Conservation (phyloP, 2,888 invertebrate species). For the Sminthurinus aureus region DNA sequence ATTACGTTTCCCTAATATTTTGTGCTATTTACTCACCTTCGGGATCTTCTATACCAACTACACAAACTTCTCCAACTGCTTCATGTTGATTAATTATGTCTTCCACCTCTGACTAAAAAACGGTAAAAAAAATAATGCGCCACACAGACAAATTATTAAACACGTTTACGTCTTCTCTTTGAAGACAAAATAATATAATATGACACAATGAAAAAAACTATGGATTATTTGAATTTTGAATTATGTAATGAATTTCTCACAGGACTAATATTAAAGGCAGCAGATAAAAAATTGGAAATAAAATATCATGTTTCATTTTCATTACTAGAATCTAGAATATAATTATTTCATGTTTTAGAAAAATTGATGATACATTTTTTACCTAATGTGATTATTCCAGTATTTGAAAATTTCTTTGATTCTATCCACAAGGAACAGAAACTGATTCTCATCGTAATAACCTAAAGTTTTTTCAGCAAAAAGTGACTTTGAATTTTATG, state of each 20-base stretch:
- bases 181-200: too few relatives aligned
- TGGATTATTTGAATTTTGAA: neutral
- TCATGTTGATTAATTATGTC: constrained; percentile 51
- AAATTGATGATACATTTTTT: too few relatives aligned
- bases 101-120: constrained; percentile 58
- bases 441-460: constrained; percentile 53
- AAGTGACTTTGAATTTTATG: neutral
- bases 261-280: too few relatives aligned
- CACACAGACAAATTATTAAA: neutral
- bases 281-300: neutral
- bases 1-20: too few relatives aligned
- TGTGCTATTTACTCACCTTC: constrained; percentile 35
- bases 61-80: constrained; percentile 53
- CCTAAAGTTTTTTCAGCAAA: constrained; percentile 39
- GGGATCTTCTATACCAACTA: constrained; percentile 54
- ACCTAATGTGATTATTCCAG: constrained; percentile 52
- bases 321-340: too few relatives aligned
- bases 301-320: neutral
- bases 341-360: too few relatives aligned
- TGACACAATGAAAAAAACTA: neutral
- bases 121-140: constrained; percentile 17
- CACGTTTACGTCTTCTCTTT: too few relatives aligned
- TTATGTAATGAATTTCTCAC: too few relatives aligned
- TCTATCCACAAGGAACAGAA: constrained; percentile 53
- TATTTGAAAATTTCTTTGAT: constrained; percentile 58